Base-by-base conservation (phyloP, 2,113 vertebrate species). In the Manacus vitellinus region DNA sequence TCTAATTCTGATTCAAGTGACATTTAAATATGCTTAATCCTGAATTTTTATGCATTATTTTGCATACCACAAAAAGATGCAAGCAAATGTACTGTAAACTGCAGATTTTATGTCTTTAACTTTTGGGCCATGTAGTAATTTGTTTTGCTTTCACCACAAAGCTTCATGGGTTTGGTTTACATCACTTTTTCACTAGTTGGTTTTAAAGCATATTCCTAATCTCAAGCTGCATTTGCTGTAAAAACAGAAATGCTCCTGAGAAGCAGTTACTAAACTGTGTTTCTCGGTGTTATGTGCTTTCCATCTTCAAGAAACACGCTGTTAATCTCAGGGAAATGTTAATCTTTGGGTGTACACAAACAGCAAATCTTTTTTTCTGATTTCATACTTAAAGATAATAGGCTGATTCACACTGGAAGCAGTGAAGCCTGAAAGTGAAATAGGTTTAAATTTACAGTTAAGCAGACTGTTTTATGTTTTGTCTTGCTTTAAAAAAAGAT, bases 361-460 rank as follows among this genome's bases (percentile, higher is more conserved):
- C 83, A 88, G 80, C 80, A 91, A 77, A 79, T 77, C 77, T 89
- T 85, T 75, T 91, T 79, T 94, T 95, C 94, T 95, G 79, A 96
- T 97, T 97, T 97, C 96, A 92, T 95, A 82, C 81, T 95, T 70
- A 68, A 89, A 96, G 94, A 79, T 95, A 97, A 97, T 96, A 75
- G 97, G 73, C 81, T 96, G 93, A 97, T 97, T 97, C 96, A 91
- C 70, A 89, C 46, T 96, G 89, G 76, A 93, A 96, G 88, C 70
- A 70, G 76, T 70, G 92, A 96, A 96, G 95, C 78, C 81, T 94
- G 93, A 94, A 95, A 96, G 92, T 94, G 94, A 96, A 97, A 96
- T 96, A 92, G 87, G 91, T 97, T 97, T 96, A 95, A 97, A 97
- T 98, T 97, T 96, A 97, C 94, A 96, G 93, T 95, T 94, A 85